Evolutionary conservation across 2,888 invertebrate genomes (phyloP), one percentile per base, ranked within the genome.

Genomic region (Lepidocyrtoides sp.): DNA sequence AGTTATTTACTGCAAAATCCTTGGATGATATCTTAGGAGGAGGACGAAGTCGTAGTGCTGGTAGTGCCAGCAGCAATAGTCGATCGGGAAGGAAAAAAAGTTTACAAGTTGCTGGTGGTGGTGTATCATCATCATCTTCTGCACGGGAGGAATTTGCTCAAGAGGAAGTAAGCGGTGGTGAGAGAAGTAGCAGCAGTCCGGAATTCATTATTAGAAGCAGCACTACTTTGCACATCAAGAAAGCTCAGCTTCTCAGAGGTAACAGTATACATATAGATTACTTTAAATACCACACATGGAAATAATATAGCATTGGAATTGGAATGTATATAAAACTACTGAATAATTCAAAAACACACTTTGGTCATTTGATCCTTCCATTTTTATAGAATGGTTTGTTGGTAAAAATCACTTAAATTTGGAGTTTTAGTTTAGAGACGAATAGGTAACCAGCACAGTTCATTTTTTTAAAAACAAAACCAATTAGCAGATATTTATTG

Each of bases 1-100:
- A 92, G 77, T 87, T 94, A 44, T 94, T 94, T 81, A 94, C 93
- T 77, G 93, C 94, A 75, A 94, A 94, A 86, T 93, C 93, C 51
- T 91, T 94, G 66, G 94, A 94, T 81, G 94, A 94, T 85, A 94
- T 94, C 83, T 86, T 94, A 54, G 92, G 93, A 32, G 81, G 92
- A 54, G 72, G 77, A 54, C 91, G 93, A 54, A 69, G 92, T 36
- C 79, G 77, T 20, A 17, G 41, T 29, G 36, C 41, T 44, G 51
- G 63, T 63, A 75, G 41, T n/a, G n/a, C n/a, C n/a, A n/a, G n/a
- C n/a, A n/a, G n/a, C n/a, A 41, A 60, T 66, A 41, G 60, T 48
- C 51, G 85, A 7, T 48, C 17, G 17, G 72, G 60, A 75, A 57
- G 51, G 23, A 91, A 84, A 48, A 89, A 85, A 81, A 87, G 66